Base-by-base conservation (phyloP, 1,140 invertebrate species). In the Ostrea denselamellosa region DNA sequence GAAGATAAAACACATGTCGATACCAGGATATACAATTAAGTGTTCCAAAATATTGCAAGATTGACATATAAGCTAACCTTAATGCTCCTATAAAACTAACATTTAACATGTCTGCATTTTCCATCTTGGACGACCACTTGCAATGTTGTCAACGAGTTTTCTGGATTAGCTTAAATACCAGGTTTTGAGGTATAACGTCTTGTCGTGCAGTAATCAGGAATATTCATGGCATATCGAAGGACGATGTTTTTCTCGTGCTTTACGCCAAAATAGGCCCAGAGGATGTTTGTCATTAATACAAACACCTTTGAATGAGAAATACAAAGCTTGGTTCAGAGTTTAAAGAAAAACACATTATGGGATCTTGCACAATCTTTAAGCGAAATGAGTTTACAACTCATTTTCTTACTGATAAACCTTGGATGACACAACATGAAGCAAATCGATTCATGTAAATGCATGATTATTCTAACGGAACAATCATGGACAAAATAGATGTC, bases 241-340 rank as follows among this genome's bases (percentile, higher is more conserved):
- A 62, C 56, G 56, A 62, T 34, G 28, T 34, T 77, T 77, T 12
- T 10, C 28, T 5, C 28, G 28, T 77, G 68, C 28, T 77, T 77
- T 28, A 77, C 68, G 28, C 68, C 68, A 77, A 77, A 28, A 28
- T 14, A 25, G 10, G 68, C 68, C 68, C 22, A 77, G 68, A 77
- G 68, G 68, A 25, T 19, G 17, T 14, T 34, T 34, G 25, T 25
- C 68, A 77, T 28, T 77, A 25, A 62, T 62, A n/a, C n/a, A 19
- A 56, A 62, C 56, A 62, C 56, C 17, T 62, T 62, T 62, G 56
- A 5, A 62, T 62, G 14, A 17, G 56, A 62, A 62, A 62, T 19
- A 62, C 56, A 62, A 17, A 19, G 17, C 8, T n/a, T 62, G 14
- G 7, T 17, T 19, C 14, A 62, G n/a, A 19, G 5, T 2, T 62